Evolutionary conservation across 2,888 invertebrate genomes (phyloP), one percentile per base, ranked within the genome.

Genomic region (Drosophila testacea): DNA sequence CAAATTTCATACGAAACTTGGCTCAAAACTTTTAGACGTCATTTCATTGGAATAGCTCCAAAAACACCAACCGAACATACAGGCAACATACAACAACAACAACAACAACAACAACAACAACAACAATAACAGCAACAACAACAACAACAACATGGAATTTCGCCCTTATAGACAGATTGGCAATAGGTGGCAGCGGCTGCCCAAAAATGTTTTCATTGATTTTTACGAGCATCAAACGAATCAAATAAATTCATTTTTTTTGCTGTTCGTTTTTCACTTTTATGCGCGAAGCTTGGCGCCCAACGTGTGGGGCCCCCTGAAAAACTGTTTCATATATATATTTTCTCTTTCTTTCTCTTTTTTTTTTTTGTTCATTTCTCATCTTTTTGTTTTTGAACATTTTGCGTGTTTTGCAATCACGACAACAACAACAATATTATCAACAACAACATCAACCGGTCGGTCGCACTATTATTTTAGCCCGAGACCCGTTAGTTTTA

Each of bases 181-280:
- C 64, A 72, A 67, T 59, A 84, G 85, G 77, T 79, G 85, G 80
- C 74, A 44, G 51, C 44, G 71, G 56, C 72, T 64, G 72, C 55
- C 66, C 62, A 55, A 82, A 79, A 87, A 83, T 85, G 71, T 85
- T 85, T 85, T 87, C 85, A 83, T 83, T 88, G 88, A 88, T 83
- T 88, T 88, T 83, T 88, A 83, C 88, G 85, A 81, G 73, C 83
- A 84, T 75, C 69, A 79, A 83, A 84, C 87, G 82, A 72, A 84
- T 81, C 82, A 79, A 87, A 87, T 83, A 83, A 82, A 87, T 84
- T 83, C 73, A 68, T 67, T 69, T 76, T 50, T n/a, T 51, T 30
- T 36, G 56, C 46, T 50, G 64, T 39, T 48, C 48, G 57, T 13
- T 57, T 63, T 59, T 69, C 48, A 69, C 44, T 73, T 73, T 69